A percentile compares a stretch with the other conserved stretches of the same genome.
phyloP scores from a whole-genome alignment of 2,797 vertebrate species.

The Acanthiza pusilla region DNA sequence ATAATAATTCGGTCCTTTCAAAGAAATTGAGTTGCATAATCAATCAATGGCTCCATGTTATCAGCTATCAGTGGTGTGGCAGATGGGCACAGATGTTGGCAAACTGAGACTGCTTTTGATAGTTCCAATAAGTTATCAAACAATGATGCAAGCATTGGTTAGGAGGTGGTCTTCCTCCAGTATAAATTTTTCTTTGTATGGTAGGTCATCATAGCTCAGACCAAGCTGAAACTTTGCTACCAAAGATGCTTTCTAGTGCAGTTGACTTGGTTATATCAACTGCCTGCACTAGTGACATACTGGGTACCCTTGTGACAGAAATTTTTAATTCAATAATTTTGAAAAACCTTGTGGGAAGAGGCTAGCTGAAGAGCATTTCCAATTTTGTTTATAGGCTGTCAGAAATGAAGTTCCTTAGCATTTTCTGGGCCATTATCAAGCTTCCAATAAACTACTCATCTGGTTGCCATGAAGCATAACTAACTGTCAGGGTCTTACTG shows the following conservation, averaged over 20 bases:
- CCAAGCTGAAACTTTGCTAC: not conserved
- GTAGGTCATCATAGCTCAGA: not conserved
- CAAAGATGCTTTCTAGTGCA: not conserved
- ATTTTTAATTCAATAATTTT: not conserved
- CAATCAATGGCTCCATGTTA: fast-evolving
- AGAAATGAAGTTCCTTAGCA: not conserved
- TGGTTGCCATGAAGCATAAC: not conserved
- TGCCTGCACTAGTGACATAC: not conserved
- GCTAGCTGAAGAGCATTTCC: not conserved
- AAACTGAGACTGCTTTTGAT: not conserved
- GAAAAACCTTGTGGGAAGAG: not conserved
- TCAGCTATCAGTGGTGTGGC: not conserved
- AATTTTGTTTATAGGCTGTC: not conserved
- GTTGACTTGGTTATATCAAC: not conserved
- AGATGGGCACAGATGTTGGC: not conserved
- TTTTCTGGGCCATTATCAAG: not conserved
- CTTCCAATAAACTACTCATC: not conserved
- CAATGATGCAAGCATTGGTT: not conserved
- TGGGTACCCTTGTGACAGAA: not conserved
- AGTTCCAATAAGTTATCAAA: not conserved
- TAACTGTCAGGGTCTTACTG: not conserved
- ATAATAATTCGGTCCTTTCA: not conserved
- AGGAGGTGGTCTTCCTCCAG: not conserved
- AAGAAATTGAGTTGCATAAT: not conserved
- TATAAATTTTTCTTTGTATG: not conserved